Evolutionary conservation across 2,113 vertebrate species (phyloP).

Genomic region (Phrynosoma blainvillii): DNA sequence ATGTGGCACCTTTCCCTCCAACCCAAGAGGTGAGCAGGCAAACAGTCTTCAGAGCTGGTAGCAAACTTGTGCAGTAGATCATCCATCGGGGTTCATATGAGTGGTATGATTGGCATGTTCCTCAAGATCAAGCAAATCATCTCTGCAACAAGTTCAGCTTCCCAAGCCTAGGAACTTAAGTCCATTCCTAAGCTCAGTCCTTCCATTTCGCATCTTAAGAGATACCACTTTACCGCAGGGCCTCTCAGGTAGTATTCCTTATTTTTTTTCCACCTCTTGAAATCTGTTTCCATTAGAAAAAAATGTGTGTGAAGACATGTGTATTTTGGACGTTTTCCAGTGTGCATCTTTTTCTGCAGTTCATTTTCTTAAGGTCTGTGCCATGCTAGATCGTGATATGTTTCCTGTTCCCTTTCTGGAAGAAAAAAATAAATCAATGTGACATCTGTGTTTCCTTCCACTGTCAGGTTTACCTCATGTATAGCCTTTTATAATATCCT

Average conservation of each 20-base stretch:
- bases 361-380: slow-evolving; percentile 50
- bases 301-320: slow-evolving; percentile 64
- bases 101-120: slow-evolving; percentile 77
- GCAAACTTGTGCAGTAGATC: slow-evolving; percentile 75
- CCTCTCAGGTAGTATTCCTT: slow-evolving; percentile 78
- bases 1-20: slow-evolving; percentile 74
- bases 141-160: slow-evolving; percentile 78
- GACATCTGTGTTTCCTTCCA: slow-evolving; percentile 47
- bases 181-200: slow-evolving; percentile 74
- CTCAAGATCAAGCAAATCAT: slow-evolving; percentile 75
- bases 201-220: slow-evolving; percentile 76
- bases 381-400: background rate
- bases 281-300: slow-evolving; percentile 55
- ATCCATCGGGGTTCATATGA: slow-evolving; percentile 73
- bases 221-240: slow-evolving; percentile 76
- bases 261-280: slow-evolving; percentile 73
- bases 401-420: slow-evolving; percentile 30
- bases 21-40: slow-evolving; percentile 77
- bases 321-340: slow-evolving; percentile 45
- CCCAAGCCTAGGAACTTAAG: slow-evolving; percentile 72
- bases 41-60: slow-evolving; percentile 78
- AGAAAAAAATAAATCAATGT: slow-evolving; percentile 12
- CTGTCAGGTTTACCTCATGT: slow-evolving; percentile 92
- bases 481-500: slow-evolving; percentile 94
- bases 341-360: slow-evolving; percentile 48